Base-by-base conservation (phyloP, 2,113 vertebrate genomes). In the Paratilapia polleni region DNA sequence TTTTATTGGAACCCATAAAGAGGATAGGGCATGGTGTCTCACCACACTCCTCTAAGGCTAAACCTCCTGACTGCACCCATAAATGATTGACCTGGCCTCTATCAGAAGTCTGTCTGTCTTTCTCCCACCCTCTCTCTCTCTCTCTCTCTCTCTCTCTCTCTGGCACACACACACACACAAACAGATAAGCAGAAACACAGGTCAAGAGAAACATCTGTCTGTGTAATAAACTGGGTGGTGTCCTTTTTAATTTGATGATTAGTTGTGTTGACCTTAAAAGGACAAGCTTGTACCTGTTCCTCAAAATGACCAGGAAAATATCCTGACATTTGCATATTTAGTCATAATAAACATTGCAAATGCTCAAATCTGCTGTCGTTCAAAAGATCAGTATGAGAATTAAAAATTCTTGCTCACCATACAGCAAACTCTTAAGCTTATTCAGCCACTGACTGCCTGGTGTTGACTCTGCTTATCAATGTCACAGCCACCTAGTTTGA, bases 61-160 rank as follows among this genome's bases (percentile, higher is more conserved):
- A 85, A 85, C 85, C 86, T 88, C 87, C 85, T 80, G 88, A 88
- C 91, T 87, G 80, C 64, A 68, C 79, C 62, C 75, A 87, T 95
- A 89, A 96, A 96, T 96, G 92, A 96, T 95, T 95, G 91, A 96
- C 91, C 92, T 78, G 79, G 87, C 82, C 82, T 92, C 91, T 90
- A 95, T 93, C 91, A 87, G 38, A 79, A 83, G 80, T 79, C 84
- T 82, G 79, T 83, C 83, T 82, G 83, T 62, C 83, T 80, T 64
- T 47, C 57, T 76, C 80, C 34, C 84, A 75, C 76, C 52, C n/a
- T 41, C 70, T 43, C 60, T 57, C 84, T 41, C 59, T 38, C 76
- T 31, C 54, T 17, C 82, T 14, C 77, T 41, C 74, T 36, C 77
- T 52, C 61, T 56, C 82, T 36, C 41, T n/a, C 57, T 22, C 57